These are phyloP conservation scores for Smittia aterrima DNA, from an alignment of 2,888 invertebrate species.

Conservation along the genomic window DNA sequence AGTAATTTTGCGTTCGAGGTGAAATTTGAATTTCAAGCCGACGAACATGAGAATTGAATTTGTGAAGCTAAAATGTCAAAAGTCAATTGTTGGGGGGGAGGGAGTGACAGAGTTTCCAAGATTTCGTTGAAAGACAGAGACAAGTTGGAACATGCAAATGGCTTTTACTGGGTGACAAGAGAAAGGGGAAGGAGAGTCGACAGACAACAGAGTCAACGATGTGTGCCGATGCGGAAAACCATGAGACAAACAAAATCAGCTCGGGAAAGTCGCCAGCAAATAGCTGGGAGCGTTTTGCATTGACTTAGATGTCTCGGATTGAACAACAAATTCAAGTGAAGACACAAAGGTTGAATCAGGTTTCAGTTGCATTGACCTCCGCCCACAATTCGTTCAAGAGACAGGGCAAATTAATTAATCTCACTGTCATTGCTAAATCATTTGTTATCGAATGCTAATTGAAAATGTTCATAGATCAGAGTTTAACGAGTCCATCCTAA, in stretches of 20 bases:
- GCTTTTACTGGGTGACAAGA: conserved; percentile 3
- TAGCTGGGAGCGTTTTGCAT: neutral
- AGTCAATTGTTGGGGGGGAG: neutral
- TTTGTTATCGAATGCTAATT: neutral
- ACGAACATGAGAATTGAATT: conserved; percentile 27
- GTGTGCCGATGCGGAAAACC: conserved; percentile 32
- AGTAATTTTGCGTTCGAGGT: neutral
- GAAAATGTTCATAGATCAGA: neutral
- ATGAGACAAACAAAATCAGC: conserved; percentile 21
- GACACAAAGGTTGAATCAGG: neutral
- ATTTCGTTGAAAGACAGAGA: neutral
- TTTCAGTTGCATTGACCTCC: neutral
- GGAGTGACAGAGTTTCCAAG: neutral
- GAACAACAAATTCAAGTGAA: no score
- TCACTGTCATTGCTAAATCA: neutral
- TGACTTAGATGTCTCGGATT: neutral
- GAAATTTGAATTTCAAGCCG: neutral
- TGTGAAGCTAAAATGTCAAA: conserved; percentile 11
- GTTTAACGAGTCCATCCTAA: neutral
- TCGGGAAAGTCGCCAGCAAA: no score
- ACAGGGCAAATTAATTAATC: neutral
- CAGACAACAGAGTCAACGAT: conserved; percentile 11
- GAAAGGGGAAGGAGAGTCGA: neutral
- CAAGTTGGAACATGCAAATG: conserved; percentile 28
- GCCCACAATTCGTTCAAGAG: neutral